A percentile compares a stretch with the other conserved stretches of the same genome.
These are phyloP conservation scores for Drosophila albomicans DNA, from an alignment of 1,140 invertebrate species.

Conservation along the genomic window DNA sequence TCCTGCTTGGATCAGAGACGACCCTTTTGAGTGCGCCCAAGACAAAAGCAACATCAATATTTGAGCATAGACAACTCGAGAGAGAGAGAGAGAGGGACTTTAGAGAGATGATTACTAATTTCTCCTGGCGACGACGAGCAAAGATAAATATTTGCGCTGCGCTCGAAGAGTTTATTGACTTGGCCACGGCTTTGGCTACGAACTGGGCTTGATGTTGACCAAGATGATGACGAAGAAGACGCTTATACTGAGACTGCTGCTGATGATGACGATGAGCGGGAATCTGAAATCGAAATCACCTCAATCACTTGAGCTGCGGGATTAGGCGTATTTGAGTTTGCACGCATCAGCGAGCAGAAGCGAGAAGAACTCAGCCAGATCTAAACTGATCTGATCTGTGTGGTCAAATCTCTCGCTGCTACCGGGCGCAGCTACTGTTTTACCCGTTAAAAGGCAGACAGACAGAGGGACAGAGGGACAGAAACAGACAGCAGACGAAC, in stretches of 20 bases:
- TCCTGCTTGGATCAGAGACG: constrained; percentile 47
- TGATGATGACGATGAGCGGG: constrained; percentile 7
- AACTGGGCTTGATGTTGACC: constrained; percentile 25
- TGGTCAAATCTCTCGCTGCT: constrained; percentile 27
- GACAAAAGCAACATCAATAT: constrained; percentile 66
- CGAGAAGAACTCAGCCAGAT: constrained; percentile 36
- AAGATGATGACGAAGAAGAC: constrained; percentile 23
- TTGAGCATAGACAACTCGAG: constrained; percentile 31
- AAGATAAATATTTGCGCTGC: constrained; percentile 80
- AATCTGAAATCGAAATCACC: constrained; percentile 80
- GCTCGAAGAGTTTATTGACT: constrained; percentile 69
- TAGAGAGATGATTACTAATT: constrained; percentile 74
- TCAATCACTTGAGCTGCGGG: constrained; percentile 83
- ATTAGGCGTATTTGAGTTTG: constrained; percentile 83
- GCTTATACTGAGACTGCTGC: too few species aligned
- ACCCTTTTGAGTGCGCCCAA: constrained; percentile 34
- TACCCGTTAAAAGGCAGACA: constrained; percentile 40
- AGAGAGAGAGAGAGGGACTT: constrained; percentile 46
- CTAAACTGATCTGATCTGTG: constrained; percentile 33
- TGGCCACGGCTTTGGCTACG: constrained; percentile 39
- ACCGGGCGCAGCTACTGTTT: constrained; percentile 66
- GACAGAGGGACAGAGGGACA: constrained; percentile 1
- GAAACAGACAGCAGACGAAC: constrained; percentile 3
- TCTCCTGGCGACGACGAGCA: constrained; percentile 74
- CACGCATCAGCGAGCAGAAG: constrained; percentile 67